Base-by-base conservation (phyloP, 2,888 invertebrate species). In the Trissolcus brochymenae region DNA sequence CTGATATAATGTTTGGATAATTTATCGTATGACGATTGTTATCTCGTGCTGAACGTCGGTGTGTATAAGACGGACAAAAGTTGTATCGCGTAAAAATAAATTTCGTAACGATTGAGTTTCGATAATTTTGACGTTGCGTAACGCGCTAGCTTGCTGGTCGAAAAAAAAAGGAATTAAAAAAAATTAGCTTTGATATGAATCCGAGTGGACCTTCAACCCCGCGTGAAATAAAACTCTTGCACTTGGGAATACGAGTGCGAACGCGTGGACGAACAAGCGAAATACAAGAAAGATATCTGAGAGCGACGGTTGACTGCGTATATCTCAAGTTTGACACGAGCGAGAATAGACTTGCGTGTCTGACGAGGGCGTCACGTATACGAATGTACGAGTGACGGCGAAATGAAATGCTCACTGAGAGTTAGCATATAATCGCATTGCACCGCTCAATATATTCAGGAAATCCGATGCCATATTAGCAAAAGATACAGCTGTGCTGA, bases 291-390 rank as follows among this genome's bases (percentile, higher is more conserved):
- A 60, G 64, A 65, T 50, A 64, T 64, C 14, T 40, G 51, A 61
- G 49, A 46, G 46, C 21, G 19, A 17, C 21, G 19, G 61, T 53
- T 41, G 71, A 25, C 66, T 71, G 53, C 57, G 57, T 61, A 35
- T 55, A 66, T 76, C 66, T 51, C 56, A 51, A 66, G 56, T 71
- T 76, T 76, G 75, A 76, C 65, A 70, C 65, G 49, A 64, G 61
- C 61, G 54, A 71, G 66, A 71, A 65, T 66, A 62, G 53, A 66
- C 76, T 66, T 54, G 76, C 76, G 71, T 57, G 71, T 71, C 53
- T n/a, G 76, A 71, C 53, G 62, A 71, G 66, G 61, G 66, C 65
- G 66, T 72, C 71, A 29, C 54, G 41, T 46, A n/a, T n/a, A 70
- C 51, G 43, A 29, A 43, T 21, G 60, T 49, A 6, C 49, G 41